Percentiles rank a stretch among this genome's conserved stretches.
Evolutionary conservation across 2,113 vertebrate genomes (phyloP).

Genomic region (Otus sunia): DNA sequence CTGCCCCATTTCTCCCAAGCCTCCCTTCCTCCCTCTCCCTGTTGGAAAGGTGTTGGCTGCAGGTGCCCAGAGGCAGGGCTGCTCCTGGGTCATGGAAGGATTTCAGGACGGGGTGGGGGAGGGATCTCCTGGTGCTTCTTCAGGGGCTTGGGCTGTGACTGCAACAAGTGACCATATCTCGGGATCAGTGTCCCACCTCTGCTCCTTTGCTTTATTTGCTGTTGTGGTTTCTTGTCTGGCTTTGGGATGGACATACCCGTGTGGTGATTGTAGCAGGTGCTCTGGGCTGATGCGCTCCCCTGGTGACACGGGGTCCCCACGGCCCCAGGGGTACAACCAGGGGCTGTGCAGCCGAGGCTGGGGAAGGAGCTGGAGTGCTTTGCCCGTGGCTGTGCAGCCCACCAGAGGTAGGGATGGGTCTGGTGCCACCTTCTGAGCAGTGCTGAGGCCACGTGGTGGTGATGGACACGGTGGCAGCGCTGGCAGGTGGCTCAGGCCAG

Average conservation of each 20-base stretch:
- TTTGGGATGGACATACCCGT: not conserved
- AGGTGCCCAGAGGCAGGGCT: not conserved
- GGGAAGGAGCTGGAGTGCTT: not conserved
- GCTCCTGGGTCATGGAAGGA: not conserved
- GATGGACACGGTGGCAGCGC: rapidly evolving
- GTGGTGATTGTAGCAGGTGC: not conserved
- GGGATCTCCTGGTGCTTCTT: not conserved
- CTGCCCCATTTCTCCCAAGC: not conserved
- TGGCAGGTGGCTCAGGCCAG: not conserved
- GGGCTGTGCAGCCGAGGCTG: not conserved
- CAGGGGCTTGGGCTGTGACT: not conserved
- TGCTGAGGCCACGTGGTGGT: rapidly evolving
- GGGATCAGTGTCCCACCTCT: not conserved
- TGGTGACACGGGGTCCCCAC: rapidly evolving
- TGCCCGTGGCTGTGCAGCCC: not conserved
- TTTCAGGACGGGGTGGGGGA: rapidly evolving
- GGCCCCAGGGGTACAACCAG: not conserved
- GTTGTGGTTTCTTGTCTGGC: not conserved
- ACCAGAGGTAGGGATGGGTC: not conserved
- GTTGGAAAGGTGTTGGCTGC: not conserved
- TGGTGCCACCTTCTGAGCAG: not conserved
- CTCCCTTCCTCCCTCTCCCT: not conserved
- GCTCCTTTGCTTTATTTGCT: not conserved
- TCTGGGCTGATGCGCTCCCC: not conserved
- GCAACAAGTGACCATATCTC: not conserved